Evolutionary conservation across 2,113 vertebrate genomes (phyloP).

Genomic region (Pelecanoides urinatrix): DNA sequence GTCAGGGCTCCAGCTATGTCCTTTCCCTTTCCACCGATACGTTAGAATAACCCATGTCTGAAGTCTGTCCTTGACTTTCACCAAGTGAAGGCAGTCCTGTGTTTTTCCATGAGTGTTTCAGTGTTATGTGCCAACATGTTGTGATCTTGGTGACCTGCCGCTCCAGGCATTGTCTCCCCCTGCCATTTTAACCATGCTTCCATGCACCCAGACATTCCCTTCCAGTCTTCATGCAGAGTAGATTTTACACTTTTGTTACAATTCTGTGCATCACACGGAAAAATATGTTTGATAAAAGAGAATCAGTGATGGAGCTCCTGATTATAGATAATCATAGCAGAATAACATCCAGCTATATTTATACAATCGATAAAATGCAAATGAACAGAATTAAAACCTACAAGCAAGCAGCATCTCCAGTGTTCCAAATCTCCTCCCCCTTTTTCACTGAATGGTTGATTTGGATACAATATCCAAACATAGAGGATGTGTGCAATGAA

Average conservation of each 20-base stretch:
- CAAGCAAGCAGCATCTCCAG: neutral
- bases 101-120: neutral
- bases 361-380: neutral
- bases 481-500: neutral
- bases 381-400: neutral
- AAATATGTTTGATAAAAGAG: neutral
- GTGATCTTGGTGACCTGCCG: neutral
- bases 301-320: neutral
- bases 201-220: neutral
- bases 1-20: neutral
- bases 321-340: neutral
- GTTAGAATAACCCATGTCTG: neutral
- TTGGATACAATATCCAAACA: neutral
- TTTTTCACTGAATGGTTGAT: neutral
- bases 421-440: neutral
- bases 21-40: neutral
- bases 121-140: neutral
- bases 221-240: neutral
- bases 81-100: neutral
- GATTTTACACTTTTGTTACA: neutral
- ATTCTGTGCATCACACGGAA: neutral
- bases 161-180: neutral
- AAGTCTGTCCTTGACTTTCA: neutral
- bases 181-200: neutral
- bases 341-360: neutral